phyloP scores from a whole-genome alignment of 2,113 vertebrate species.

The Todiramphus saurophagus region DNA sequence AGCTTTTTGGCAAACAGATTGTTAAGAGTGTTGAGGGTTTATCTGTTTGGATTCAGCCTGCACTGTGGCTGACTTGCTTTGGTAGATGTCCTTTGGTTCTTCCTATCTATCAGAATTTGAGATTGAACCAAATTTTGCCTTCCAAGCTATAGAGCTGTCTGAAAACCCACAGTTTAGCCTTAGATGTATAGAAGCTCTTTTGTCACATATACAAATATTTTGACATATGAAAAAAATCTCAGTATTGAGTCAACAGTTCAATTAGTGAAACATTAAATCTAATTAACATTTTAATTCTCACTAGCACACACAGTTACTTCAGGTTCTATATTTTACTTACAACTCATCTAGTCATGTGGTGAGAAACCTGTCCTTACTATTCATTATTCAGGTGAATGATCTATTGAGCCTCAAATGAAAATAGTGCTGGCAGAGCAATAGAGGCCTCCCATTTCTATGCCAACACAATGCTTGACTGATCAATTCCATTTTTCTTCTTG shows the following conservation, averaged over 20 bases:
- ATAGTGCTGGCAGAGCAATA: constrained; percentile 17
- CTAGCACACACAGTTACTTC: not conserved
- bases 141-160: not conserved
- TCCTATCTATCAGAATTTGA: not conserved
- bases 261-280: not conserved
- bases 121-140: not conserved
- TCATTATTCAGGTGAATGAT: constrained; percentile 9
- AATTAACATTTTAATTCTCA: not conserved
- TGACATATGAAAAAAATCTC: not conserved
- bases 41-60: not conserved
- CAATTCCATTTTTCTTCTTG: constrained; percentile 41
- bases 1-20: not conserved
- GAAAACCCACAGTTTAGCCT: not conserved
- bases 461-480: constrained; percentile 32
- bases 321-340: not conserved
- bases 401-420: constrained; percentile 23
- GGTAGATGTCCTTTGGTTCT: not conserved
- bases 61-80: not conserved
- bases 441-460: not conserved
- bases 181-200: not conserved
- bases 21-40: not conserved
- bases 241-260: not conserved
- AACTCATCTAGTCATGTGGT: not conserved
- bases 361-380: constrained; percentile 10
- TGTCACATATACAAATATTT: not conserved